phyloP scores from a whole-genome alignment of 2,797 vertebrate genomes.

The Sebastes diploproa region DNA sequence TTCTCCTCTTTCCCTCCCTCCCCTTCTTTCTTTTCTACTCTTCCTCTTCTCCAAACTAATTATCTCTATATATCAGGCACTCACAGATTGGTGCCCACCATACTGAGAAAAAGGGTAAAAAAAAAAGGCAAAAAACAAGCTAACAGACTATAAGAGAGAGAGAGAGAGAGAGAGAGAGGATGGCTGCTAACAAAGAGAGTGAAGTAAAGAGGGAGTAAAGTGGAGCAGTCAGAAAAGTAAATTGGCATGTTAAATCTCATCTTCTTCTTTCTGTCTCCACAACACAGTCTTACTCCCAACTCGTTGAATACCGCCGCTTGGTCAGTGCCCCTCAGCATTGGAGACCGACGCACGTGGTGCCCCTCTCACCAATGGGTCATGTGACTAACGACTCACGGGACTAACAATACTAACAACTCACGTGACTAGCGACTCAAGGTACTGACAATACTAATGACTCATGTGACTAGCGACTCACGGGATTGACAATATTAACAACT shows the following conservation, averaged over 20 bases:
- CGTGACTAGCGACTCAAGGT: too few species aligned
- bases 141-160: not conserved
- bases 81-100: conserved; percentile 6
- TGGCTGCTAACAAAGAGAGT: not conserved
- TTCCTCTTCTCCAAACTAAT: conserved; percentile 15
- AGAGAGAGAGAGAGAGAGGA: not conserved
- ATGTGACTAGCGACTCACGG: too few species aligned
- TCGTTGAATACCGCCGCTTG: too few species aligned
- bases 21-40: not conserved
- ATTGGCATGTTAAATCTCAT: conserved; percentile 17
- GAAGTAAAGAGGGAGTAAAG: not conserved
- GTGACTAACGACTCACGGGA: too few species aligned
- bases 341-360: too few species aligned
- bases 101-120: not conserved
- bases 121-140: not conserved
- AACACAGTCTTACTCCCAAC: too few species aligned
- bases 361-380: too few species aligned
- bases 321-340: too few species aligned
- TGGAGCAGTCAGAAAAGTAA: conserved; percentile 10
- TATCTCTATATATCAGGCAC: conserved; percentile 8
- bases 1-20: not conserved
- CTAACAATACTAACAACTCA: too few species aligned
- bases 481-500: too few species aligned
- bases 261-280: conserved; percentile 6
- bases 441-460: too few species aligned